phyloP scores from a whole-genome alignment of 1,140 invertebrate species.

The Pseudoatta argentina region DNA sequence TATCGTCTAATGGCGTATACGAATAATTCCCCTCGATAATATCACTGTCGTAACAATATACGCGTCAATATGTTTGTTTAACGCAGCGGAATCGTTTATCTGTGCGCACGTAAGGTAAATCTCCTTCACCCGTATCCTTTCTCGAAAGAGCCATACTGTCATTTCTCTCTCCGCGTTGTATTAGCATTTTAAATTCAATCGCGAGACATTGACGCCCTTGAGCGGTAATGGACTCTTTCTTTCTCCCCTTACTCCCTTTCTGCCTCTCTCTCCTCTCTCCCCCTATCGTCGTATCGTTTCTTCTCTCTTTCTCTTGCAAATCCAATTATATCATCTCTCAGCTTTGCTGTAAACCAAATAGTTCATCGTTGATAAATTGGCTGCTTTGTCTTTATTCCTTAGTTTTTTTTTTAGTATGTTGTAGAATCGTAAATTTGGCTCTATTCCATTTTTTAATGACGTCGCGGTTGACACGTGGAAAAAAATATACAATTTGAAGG shows the following conservation, averaged over 20 bases:
- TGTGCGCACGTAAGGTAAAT: slow-evolving; percentile 24
- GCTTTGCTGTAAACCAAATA: slow-evolving; percentile 51
- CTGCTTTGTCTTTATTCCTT: slow-evolving; percentile 10
- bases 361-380: slow-evolving; percentile 59
- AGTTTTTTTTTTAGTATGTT: slow-evolving; percentile 6
- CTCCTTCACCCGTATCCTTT: background rate
- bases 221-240: slow-evolving; percentile 70
- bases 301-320: slow-evolving; percentile 64
- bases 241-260: slow-evolving; percentile 14
- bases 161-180: slow-evolving; percentile 70
- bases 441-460: background rate
- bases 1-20: slow-evolving; percentile 30
- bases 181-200: slow-evolving; percentile 77
- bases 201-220: slow-evolving; percentile 74
- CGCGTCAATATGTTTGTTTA: slow-evolving; percentile 35
- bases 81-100: slow-evolving; percentile 35
- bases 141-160: slow-evolving; percentile 19
- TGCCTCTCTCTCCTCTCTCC: background rate
- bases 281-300: background rate
- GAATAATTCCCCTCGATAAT: slow-evolving; percentile 40
- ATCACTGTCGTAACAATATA: slow-evolving; percentile 51
- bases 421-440: slow-evolving; percentile 30
- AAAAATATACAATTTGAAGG: slow-evolving; percentile 9
- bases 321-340: slow-evolving; percentile 74
- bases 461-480: background rate